These are phyloP conservation scores for Chascanopsetta lugubris DNA, from an alignment of 2,113 vertebrate species.

Conservation along the genomic window DNA sequence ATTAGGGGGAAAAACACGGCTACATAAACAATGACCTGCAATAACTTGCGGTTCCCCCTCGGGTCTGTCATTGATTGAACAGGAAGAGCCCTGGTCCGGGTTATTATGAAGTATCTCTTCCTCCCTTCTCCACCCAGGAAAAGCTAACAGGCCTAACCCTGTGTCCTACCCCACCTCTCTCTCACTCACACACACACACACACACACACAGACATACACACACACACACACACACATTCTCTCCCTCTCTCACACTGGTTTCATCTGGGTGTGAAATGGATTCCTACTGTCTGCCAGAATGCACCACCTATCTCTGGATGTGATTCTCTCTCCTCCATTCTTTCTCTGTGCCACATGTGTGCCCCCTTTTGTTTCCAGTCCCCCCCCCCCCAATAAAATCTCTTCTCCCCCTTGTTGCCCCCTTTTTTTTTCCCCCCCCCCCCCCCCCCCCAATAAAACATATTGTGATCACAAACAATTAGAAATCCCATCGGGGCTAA, in stretches of 20 bases:
- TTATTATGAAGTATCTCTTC: constrained; percentile 49
- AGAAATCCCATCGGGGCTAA: constrained; percentile 76
- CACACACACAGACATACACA: constrained; percentile 41
- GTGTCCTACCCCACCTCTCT: constrained; percentile 75
- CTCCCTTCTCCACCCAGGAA: constrained; percentile 63
- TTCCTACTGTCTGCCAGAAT: constrained; percentile 77
- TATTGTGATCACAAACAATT: constrained; percentile 72
- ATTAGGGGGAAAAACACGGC: constrained; percentile 7
- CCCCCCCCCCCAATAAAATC: too few relatives aligned
- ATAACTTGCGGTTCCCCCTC: constrained; percentile 44
- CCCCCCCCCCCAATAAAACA: too few relatives aligned
- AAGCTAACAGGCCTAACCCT: constrained; percentile 74
- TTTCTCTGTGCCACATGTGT: constrained; percentile 59
- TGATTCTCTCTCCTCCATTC: constrained; percentile 43
- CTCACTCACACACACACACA: constrained; percentile 42
- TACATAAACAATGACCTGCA: constrained; percentile 32
- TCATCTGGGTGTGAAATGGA: constrained; percentile 79
- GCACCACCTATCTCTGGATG: constrained; percentile 75
- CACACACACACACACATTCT: constrained; percentile 52
- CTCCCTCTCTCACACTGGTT: constrained; percentile 73
- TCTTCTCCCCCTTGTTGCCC: too few relatives aligned
- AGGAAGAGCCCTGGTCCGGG: constrained; percentile 51
- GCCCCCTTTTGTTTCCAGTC: constrained; percentile 65
- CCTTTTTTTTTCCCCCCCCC: too few relatives aligned
- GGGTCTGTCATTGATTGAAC: constrained; percentile 54